Evolutionary conservation across 2,888 invertebrate species (phyloP).

Genomic region (Myopa tessellatipennis): DNA sequence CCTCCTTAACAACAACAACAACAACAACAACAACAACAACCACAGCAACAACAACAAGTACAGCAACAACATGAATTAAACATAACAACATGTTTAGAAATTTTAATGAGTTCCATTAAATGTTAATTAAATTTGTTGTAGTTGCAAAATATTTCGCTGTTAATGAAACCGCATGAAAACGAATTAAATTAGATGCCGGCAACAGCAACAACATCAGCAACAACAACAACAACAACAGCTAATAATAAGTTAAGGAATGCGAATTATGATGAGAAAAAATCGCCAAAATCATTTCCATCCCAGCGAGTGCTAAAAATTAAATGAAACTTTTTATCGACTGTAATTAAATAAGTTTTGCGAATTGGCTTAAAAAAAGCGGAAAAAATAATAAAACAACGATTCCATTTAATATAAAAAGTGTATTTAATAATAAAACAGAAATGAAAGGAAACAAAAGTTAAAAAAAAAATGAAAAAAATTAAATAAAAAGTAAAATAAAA

Average conservation of each 20-base stretch:
- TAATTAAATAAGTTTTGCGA: too few relatives aligned
- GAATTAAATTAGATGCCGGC: not conserved
- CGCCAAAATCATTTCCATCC: not conserved
- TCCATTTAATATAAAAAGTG: not conserved
- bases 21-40: not conserved
- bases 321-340: too few relatives aligned
- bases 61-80: not conserved
- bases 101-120: not conserved
- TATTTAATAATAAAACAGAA: not conserved
- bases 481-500: not conserved
- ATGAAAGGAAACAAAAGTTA: not conserved
- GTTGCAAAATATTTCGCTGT: not conserved
- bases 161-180: not conserved
- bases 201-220: not conserved
- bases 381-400: too few relatives aligned
- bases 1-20: conserved; percentile 10
- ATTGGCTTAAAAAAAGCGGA: too few relatives aligned
- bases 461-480: not conserved
- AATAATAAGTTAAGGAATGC: too few relatives aligned
- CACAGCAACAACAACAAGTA: conserved; percentile 8
- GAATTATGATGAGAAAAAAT: not conserved
- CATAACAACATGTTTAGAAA: not conserved
- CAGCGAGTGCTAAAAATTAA: not conserved
- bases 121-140: not conserved
- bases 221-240: not conserved